These are phyloP conservation scores for Chrysopilus asiliformis DNA, from an alignment of 2,888 invertebrate species.

Conservation along the genomic window DNA sequence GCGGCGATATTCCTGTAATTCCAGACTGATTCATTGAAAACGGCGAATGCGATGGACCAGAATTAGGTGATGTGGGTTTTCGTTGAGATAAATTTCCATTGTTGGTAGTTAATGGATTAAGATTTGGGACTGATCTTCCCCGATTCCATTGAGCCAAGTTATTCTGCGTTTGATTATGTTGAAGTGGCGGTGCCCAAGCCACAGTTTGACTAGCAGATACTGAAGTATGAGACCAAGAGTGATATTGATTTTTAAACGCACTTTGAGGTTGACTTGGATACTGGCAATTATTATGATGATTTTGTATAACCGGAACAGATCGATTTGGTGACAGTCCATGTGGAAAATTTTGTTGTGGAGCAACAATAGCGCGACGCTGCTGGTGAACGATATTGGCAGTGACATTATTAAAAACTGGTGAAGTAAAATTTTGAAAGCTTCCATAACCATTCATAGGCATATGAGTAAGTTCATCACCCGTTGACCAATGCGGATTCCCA, in stretches of 20 bases:
- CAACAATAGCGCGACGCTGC: constrained; percentile 15
- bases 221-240: constrained; percentile 17
- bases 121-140: constrained; percentile 42
- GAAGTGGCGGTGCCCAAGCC: constrained; percentile 9
- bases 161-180: constrained; percentile 12
- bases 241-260: constrained; percentile 18
- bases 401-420: constrained; percentile 14
- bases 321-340: constrained; percentile 18
- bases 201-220: constrained; percentile 13
- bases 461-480: constrained; percentile 15
- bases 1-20: constrained; percentile 47
- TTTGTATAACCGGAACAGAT: constrained; percentile 12
- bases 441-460: constrained; percentile 16
- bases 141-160: constrained; percentile 36
- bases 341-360: constrained; percentile 14
- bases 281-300: constrained; percentile 10
- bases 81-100: constrained; percentile 12
- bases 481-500: constrained; percentile 13
- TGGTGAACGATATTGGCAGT: constrained; percentile 11
- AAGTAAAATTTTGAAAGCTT: constrained; percentile 15
- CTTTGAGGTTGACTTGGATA: constrained; percentile 13
- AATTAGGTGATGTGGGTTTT: constrained; percentile 19
- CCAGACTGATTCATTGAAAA: constrained; percentile 34
- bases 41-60: constrained; percentile 29
- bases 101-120: constrained; percentile 32